Conservation (phyloP, 2,888 invertebrate genomes). For the Conops quadrifasciatus region DNA sequence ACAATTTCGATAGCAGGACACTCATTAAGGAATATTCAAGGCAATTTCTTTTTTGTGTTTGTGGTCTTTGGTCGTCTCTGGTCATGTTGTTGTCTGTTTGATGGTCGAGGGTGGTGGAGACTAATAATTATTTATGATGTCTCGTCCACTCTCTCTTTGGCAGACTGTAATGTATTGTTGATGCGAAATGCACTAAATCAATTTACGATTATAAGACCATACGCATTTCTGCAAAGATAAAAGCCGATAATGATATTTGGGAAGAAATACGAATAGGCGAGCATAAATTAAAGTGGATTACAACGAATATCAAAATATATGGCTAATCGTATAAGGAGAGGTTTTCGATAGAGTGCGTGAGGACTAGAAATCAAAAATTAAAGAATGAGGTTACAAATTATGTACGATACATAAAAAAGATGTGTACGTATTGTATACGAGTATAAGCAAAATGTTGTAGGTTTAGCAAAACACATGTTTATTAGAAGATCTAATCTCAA, state of each 20-base stretch:
- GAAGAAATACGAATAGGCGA: neutral
- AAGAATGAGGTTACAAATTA: neutral
- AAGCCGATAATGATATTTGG: slow-evolving; percentile 16
- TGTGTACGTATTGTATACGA: no score
- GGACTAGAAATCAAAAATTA: no score
- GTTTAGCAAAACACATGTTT: no score
- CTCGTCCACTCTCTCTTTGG: slow-evolving; percentile 15
- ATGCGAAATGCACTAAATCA: slow-evolving; percentile 5
- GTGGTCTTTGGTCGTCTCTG: neutral
- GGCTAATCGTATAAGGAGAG: no score
- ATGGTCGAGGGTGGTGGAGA: neutral
- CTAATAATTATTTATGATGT: slow-evolving; percentile 45
- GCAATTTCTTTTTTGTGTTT: neutral
- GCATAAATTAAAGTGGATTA: no score
- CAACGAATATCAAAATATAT: no score
- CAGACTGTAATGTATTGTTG: slow-evolving; percentile 27
- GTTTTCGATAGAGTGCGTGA: neutral
- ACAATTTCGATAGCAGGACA: slow-evolving; percentile 8
- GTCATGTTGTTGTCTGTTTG: neutral
- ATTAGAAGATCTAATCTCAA: no score
- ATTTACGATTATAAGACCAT: slow-evolving; percentile 3
- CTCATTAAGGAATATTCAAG: slow-evolving; percentile 26
- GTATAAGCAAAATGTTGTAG: no score
- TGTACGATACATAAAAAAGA: no score
- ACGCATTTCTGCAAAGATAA: neutral